These are phyloP conservation scores for Didymodactylos carnosus DNA, from an alignment of 2,888 invertebrate species.

Conservation along the genomic window DNA sequence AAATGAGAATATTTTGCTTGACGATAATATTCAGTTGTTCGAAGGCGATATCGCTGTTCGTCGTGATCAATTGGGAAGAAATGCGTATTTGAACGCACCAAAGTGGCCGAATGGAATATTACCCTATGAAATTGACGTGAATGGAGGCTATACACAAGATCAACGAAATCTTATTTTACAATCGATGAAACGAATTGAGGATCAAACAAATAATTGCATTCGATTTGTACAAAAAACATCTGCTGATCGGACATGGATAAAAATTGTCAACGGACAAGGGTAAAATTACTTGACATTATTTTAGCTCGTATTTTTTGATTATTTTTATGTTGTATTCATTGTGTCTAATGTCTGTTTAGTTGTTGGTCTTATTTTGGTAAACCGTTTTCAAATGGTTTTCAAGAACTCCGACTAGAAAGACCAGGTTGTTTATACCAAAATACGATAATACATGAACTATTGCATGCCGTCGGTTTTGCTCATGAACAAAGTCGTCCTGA, in stretches of 20 bases:
- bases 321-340: background rate
- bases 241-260: constrained; percentile 4
- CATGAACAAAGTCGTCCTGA: constrained; percentile 13
- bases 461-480: constrained; percentile 11
- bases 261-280: constrained; percentile 2
- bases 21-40: too few relatives aligned
- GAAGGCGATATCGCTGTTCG: too few relatives aligned
- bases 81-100: background rate
- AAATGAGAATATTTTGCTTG: too few relatives aligned
- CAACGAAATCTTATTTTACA: background rate
- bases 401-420: background rate
- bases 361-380: background rate
- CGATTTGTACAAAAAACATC: background rate
- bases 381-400: background rate
- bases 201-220: constrained; percentile 11
- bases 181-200: constrained; percentile 3
- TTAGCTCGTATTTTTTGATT: too few relatives aligned
- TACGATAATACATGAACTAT: constrained; percentile 6
- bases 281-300: background rate
- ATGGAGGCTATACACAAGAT: background rate
- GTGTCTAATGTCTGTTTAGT: background rate
- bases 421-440: constrained; percentile 3
- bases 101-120: constrained; percentile 4
- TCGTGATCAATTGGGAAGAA: too few relatives aligned
- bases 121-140: constrained; percentile 2